Percentiles rank a stretch among this genome's conserved stretches.
These are phyloP conservation scores for Steromphala cineraria DNA, from an alignment of 2,888 invertebrate genomes.

Conservation along the genomic window DNA sequence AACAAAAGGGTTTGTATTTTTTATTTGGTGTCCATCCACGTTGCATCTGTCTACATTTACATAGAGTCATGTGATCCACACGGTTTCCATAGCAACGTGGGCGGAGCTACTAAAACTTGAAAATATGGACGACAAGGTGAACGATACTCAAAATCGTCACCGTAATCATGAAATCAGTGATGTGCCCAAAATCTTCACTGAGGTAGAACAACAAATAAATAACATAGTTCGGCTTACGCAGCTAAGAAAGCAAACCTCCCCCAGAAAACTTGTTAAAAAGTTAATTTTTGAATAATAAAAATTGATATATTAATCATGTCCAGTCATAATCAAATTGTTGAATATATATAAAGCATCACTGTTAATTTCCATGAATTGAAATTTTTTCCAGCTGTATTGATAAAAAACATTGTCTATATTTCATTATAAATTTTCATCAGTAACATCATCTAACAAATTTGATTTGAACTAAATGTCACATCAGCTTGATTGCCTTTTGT, in stretches of 20 bases:
- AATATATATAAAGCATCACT: too few species aligned
- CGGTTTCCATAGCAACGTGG: conserved; percentile 2
- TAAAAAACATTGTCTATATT: too few species aligned
- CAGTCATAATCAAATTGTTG: too few species aligned
- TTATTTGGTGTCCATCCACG: background rate
- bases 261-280: background rate
- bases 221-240: background rate
- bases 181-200: conserved; percentile 8
- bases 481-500: too few species aligned
- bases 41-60: conserved; percentile 4
- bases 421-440: too few species aligned
- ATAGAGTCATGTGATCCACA: conserved; percentile 2
- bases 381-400: too few species aligned
- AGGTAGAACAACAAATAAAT: conserved; percentile 10
- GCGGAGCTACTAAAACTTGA: background rate
- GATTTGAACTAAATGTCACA: too few species aligned
- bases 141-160: background rate
- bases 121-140: conserved; percentile 2
- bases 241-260: background rate
- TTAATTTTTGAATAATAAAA: too few species aligned
- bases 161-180: background rate
- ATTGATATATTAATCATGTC: too few species aligned
- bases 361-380: too few species aligned
- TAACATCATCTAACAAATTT: too few species aligned
- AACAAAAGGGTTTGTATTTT: conserved; percentile 1